Evolutionary conservation across 92 coral and sea anemone species (phyloP), one percentile per base, ranked within the genome.

Genomic region (Palythoa grandis): DNA sequence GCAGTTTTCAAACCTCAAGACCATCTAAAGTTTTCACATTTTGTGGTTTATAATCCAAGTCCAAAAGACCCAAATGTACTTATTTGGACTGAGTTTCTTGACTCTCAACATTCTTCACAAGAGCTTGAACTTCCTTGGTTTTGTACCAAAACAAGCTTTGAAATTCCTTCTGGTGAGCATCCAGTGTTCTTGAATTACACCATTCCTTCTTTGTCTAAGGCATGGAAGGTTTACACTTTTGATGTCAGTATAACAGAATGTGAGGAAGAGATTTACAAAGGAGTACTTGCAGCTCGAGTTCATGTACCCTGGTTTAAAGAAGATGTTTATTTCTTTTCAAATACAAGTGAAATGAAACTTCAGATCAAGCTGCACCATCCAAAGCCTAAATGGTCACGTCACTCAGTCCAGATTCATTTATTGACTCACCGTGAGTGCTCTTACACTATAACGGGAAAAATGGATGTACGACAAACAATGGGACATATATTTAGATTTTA

Each of bases 241-340:
- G 38, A 88, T 25, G 86, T 96, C 43, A 76, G 54, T 79, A 83
- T 88, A 20, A 87, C 75, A 56, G 92, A 90, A 50, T 96, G 99
- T 90, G 82, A 89, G 15, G 73, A 71, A 48, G 96, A 92, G 38
- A 57, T 29, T 35, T 57, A 50, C 16, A 83, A 38, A 29, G 77
- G 93, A 68, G 29, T 89, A 8, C 75, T 96, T 4, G 87, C 88
- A 16, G 98, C 91, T 39, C 87, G 94, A 88, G 88, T 94, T 47
- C 94, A 95, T 79, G 90, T 92, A 10, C 99, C 99, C 11, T 96
- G 99, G 99, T 96, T 92, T 82, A 84, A 86, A 82, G 99, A 96
- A 89, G 94, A 96, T 61, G 83, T 89, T 65, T 95, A 90, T 68
- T 82, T 91, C 43, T 86, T 63, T 70, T 89, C 93, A 37, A 88